Base-by-base conservation (phyloP, 2,888 invertebrate species). In the Mystacides longicornis region DNA sequence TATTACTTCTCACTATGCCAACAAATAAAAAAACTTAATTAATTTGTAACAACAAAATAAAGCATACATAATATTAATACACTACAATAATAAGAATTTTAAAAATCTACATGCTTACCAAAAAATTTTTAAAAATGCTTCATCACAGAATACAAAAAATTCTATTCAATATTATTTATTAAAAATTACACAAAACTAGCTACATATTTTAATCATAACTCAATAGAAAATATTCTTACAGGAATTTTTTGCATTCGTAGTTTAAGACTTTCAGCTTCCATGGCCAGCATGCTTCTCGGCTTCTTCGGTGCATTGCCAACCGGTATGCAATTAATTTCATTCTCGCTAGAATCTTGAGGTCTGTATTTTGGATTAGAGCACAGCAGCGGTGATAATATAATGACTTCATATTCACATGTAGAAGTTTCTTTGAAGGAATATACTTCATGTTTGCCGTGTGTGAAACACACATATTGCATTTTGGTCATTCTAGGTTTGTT, bases 341-440 rank as follows among this genome's bases (percentile, higher is more conserved):
- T 85, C 67, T 91, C 90, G 16, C 83, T 86, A 2, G 85, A 81
- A 63, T 89, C 87, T 66, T 85, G 83, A 0, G 89, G 85, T 64
- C 86, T 87, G 67, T 89, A 99, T 58, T 85, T 83, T 0, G 96
- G 95, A 76, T 97, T 96, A 31, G 79, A 77, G 67, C 99, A 99
- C 1, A 99, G 76, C 9, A 87, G 71, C 0, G 91, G 87, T 0
- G 96, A 92, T 20, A 96, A 75, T 14, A 98, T 88, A 14, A 97
- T 83, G 5, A 81, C 86, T 72, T 97, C 96, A 68, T 98, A 98
- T 69, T 93, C 90, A 67, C 98, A 98, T 0, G 92, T 93, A 0
- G 93, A 88, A 0, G 86, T 89, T 71, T 97, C 97, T 67, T 95
- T 95, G 59, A 97, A 81, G 0, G 92, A 91, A 68, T 90, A 93